Evolutionary conservation across 2,113 vertebrate species (phyloP).

Genomic region (Salvelinus fontinalis): DNA sequence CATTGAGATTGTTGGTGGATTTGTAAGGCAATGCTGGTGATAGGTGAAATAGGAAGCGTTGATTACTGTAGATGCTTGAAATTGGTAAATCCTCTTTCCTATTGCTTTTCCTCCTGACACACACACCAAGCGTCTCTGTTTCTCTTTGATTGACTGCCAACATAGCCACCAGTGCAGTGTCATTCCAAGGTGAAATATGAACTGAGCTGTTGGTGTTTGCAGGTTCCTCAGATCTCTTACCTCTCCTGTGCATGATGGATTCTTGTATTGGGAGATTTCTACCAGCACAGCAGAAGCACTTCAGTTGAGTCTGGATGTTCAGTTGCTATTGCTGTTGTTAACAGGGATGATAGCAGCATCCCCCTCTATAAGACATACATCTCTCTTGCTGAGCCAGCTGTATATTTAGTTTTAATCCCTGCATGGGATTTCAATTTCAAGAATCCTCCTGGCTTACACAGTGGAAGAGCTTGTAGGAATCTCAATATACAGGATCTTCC

Average conservation of each 20-base stretch:
- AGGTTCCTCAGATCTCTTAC: constrained; percentile 12
- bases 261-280: constrained; percentile 32
- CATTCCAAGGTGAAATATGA: constrained; percentile 23
- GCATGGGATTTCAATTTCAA: constrained; percentile 69
- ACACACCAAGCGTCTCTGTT: background rate
- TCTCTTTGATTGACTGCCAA: constrained; percentile 9
- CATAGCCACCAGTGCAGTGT: background rate
- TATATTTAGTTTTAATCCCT: constrained; percentile 52
- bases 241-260: constrained; percentile 5
- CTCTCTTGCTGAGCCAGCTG: constrained; percentile 27
- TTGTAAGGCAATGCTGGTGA: background rate
- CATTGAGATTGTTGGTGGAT: background rate
- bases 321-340: constrained; percentile 36
- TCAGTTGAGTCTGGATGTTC: constrained; percentile 28
- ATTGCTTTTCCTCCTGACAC: background rate
- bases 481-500: constrained; percentile 33
- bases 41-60: background rate
- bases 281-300: constrained; percentile 30
- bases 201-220: constrained; percentile 27
- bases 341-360: constrained; percentile 42
- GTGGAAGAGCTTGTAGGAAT: constrained; percentile 34
- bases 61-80: background rate
- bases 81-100: background rate
- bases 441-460: constrained; percentile 52
- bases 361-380: constrained; percentile 21